Evolutionary conservation across 2,888 invertebrate genomes (phyloP).

Genomic region (Eristalis tenax): DNA sequence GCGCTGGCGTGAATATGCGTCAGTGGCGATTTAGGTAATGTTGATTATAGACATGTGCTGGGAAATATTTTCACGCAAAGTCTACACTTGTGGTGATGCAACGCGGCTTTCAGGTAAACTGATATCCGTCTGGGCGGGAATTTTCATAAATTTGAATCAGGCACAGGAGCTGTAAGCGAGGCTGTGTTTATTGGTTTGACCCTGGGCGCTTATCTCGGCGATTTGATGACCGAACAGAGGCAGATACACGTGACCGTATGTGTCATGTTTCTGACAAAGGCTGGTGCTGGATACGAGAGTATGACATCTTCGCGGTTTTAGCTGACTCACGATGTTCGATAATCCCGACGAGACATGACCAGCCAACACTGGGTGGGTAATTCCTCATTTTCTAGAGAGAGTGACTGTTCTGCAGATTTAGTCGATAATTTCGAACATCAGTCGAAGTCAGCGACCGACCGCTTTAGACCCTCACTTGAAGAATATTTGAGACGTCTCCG

Average conservation of each 20-base stretch:
- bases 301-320: neutral
- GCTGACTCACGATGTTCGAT: neutral
- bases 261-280: neutral
- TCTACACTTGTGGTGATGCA: neutral
- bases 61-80: neutral
- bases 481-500: no score
- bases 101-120: neutral
- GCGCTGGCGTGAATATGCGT: neutral
- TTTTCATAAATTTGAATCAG: neutral
- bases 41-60: slow-evolving; percentile 14
- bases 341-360: no score
- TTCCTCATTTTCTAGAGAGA: no score
- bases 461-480: no score
- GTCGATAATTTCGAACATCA: no score
- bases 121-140: neutral
- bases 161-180: neutral
- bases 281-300: neutral
- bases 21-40: slow-evolving; percentile 36
- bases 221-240: neutral
- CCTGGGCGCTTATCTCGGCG: neutral
- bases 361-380: no score
- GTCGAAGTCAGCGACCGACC: no score
- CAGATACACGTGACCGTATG: neutral
- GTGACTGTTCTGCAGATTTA: no score
- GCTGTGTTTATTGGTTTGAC: neutral